Evolutionary conservation across 2,888 invertebrate species (phyloP).

Genomic region (Eupeodes luniger): DNA sequence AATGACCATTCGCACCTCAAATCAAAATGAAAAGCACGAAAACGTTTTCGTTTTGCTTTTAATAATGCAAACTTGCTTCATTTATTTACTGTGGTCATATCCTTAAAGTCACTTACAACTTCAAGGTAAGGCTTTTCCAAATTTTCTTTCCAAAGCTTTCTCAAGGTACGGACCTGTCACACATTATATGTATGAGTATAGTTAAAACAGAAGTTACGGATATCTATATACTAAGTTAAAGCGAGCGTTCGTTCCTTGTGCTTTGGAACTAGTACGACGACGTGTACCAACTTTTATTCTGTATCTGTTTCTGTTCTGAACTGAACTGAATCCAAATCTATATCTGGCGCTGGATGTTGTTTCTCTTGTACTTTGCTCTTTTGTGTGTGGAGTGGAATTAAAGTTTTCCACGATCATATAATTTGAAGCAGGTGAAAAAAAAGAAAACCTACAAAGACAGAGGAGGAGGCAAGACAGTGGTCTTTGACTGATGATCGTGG

Average conservation of each 20-base stretch:
- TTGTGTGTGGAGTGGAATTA: conserved; percentile 36
- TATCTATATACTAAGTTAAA: neutral
- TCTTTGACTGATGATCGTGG: conserved; percentile 19
- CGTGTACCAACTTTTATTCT: conserved; percentile 11
- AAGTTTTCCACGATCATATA: conserved; percentile 52
- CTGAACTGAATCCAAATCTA: conserved; percentile 16
- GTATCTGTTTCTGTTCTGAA: conserved; percentile 15
- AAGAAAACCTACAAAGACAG: conserved; percentile 29
- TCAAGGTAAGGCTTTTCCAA: no score
- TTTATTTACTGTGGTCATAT: no score
- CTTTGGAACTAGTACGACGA: conserved; percentile 6
- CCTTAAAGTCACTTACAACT: no score
- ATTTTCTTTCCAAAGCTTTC: neutral
- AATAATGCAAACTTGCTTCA: no score
- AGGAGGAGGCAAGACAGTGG: conserved; percentile 26
- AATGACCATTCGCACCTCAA: no score
- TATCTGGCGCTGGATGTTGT: conserved; percentile 51
- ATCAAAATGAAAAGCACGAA: no score
- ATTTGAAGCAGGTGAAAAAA: conserved; percentile 69
- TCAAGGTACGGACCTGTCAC: neutral
- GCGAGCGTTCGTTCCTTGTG: neutral
- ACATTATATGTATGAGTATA: neutral
- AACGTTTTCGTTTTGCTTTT: no score
- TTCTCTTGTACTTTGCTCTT: conserved; percentile 54
- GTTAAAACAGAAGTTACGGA: neutral